These are phyloP conservation scores for Astreopora myriophthalma DNA, from an alignment of 64 coral and sea anemone genomes.

Conservation along the genomic window DNA sequence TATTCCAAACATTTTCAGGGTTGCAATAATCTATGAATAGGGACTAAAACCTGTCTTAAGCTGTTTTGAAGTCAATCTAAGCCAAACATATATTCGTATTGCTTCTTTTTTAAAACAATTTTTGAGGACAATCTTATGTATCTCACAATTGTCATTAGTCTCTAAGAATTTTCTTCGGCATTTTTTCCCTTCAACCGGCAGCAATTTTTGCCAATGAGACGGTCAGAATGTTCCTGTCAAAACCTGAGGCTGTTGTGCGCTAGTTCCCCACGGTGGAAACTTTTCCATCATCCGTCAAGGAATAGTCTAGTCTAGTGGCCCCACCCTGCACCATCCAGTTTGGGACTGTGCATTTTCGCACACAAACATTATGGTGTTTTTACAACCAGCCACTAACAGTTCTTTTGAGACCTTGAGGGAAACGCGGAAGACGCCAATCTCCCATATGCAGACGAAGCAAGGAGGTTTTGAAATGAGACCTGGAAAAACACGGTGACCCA, in stretches of 20 bases:
- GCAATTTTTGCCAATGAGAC: not conserved
- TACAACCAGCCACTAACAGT: not conserved
- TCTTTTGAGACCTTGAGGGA: conserved; percentile 51
- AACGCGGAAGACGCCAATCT: no score
- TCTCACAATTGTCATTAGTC: conserved; percentile 8
- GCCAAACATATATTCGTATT: conserved; percentile 21
- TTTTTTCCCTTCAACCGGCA: not conserved
- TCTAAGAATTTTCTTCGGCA: not conserved
- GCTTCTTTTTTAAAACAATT: not conserved
- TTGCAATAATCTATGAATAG: not conserved
- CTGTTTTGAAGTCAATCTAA: conserved; percentile 42
- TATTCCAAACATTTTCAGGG: not conserved
- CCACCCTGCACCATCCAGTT: conserved; percentile 21
- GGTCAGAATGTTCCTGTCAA: conserved; percentile 6
- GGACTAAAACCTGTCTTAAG: conserved; percentile 28
- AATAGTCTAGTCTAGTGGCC: not conserved
- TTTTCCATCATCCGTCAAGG: not conserved
- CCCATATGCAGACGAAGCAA: conserved; percentile 45
- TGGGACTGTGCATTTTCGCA: conserved; percentile 24
- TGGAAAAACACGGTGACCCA: no score
- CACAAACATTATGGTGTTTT: conserved; percentile 4
- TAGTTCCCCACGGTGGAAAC: not conserved
- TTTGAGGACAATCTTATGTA: not conserved
- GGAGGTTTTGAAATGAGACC: conserved; percentile 46
- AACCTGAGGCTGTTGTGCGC: not conserved